Conservation (phyloP, 2,797 vertebrate genomes). For the Chaetophractus vellerosus region DNA sequence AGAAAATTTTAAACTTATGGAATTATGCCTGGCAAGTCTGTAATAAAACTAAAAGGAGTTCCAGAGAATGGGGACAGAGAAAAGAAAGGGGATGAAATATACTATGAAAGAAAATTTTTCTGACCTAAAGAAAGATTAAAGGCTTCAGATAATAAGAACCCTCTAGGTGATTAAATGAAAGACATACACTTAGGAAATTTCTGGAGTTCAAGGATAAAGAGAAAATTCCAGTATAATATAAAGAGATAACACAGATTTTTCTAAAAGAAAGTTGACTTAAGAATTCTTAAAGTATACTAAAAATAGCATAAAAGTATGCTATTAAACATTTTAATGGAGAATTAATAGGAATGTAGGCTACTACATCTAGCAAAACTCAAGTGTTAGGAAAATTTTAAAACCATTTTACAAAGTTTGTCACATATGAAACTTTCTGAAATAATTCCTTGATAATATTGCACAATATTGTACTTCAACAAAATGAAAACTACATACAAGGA, state of each 20-base stretch:
- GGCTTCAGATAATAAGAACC: neutral
- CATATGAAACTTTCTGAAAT: neutral
- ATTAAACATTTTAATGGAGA: neutral
- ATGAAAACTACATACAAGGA: neutral
- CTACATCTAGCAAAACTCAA: neutral
- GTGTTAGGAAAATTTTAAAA: neutral
- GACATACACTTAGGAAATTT: neutral
- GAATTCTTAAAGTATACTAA: neutral
- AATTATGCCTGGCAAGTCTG: neutral
- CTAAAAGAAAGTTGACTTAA: neutral
- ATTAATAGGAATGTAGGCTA: no score
- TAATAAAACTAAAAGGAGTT: neutral
- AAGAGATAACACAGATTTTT: neutral
- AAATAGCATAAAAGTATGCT: neutral
- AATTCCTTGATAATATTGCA: slow-evolving; percentile 9
- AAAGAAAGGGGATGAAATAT: no score
- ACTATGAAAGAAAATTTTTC: neutral
- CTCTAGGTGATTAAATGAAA: slow-evolving; percentile 26
- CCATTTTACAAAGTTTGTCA: slow-evolving; percentile 20
- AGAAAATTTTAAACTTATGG: neutral
- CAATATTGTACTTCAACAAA: neutral
- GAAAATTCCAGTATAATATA: neutral
- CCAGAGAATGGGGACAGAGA: no score
- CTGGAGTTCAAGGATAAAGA: neutral
- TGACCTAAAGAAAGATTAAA: neutral